A percentile compares a stretch with the other conserved stretches of the same genome.
Conservation (phyloP, 2,113 vertebrate species). For the Calcarius ornatus region DNA sequence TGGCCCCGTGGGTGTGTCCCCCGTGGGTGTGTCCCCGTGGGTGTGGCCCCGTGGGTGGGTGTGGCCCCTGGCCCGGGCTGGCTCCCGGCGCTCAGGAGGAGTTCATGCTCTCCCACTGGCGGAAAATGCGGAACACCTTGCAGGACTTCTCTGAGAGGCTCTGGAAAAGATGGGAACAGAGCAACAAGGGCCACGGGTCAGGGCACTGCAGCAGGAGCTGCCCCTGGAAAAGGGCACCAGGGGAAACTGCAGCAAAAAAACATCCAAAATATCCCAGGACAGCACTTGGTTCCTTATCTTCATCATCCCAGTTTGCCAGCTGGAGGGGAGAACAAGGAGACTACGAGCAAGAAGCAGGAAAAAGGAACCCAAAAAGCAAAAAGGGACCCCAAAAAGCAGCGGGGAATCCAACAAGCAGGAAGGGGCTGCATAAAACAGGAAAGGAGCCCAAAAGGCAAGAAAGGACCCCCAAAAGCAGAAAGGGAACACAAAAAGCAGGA, state of each 20-base stretch:
- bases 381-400: not conserved
- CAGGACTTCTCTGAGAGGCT: conserved; percentile 87
- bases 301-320: rapidly evolving
- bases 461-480: rapidly evolving
- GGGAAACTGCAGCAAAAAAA: not conserved
- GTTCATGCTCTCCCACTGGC: conserved; percentile 85
- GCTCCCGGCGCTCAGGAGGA: conserved; percentile 63
- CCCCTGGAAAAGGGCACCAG: rapidly evolving
- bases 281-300: rapidly evolving
- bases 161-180: conserved; percentile 39
- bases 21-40: too few relatives aligned
- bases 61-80: rapidly evolving
- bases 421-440: not conserved
- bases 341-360: not conserved
- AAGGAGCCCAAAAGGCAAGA: too few relatives aligned
- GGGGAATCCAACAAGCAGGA: not conserved
- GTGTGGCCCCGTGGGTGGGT: too few relatives aligned
- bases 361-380: too few relatives aligned
- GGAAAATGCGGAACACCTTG: conserved; percentile 92
- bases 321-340: not conserved
- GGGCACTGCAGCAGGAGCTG: rapidly evolving
- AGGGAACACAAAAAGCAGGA: not conserved
- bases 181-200: rapidly evolving
- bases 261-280: not conserved
- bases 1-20: too few relatives aligned